phyloP scores from a whole-genome alignment of 2,797 vertebrate species.

The Hyperoplus immaculatus region DNA sequence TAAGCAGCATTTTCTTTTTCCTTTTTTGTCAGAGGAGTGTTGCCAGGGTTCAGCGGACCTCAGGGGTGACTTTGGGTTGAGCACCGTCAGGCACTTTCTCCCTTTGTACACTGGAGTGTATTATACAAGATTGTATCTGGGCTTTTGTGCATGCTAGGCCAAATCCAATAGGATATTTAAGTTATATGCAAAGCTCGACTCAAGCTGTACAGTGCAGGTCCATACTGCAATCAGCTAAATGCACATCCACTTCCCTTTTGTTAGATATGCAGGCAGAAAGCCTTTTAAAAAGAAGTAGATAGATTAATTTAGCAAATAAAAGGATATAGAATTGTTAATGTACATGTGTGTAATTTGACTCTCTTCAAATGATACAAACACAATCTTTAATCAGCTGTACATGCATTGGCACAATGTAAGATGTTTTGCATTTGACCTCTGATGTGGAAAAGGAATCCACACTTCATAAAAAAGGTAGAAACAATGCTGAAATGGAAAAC shows the following conservation, averaged over 20 bases:
- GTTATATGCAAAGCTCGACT: slow-evolving; percentile 30
- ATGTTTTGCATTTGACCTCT: slow-evolving; percentile 31
- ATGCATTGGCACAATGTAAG: slow-evolving; percentile 74
- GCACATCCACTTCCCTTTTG: not conserved
- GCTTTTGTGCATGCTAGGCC: slow-evolving; percentile 30
- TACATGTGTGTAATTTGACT: slow-evolving; percentile 17
- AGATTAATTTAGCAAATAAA: not conserved
- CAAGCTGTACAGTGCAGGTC: slow-evolving; percentile 14
- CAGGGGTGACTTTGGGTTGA: slow-evolving; percentile 66
- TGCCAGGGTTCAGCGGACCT: slow-evolving; percentile 42
- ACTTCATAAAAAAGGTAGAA: slow-evolving; percentile 41
- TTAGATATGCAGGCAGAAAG: not conserved
- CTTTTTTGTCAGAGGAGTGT: slow-evolving; percentile 18
- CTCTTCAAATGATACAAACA: slow-evolving; percentile 57
- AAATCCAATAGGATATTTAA: slow-evolving; percentile 36
- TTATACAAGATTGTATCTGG: slow-evolving; percentile 59
- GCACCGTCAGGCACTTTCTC: slow-evolving; percentile 56
- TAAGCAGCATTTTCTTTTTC: slow-evolving; percentile 32
- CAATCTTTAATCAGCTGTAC: slow-evolving; percentile 65
- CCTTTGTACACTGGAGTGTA: slow-evolving; percentile 33
- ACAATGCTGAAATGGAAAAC: slow-evolving; percentile 31
- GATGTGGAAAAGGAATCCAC: slow-evolving; percentile 42
- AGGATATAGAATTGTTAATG: not conserved
- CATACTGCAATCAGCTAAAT: slow-evolving; percentile 28
- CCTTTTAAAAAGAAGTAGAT: slow-evolving; percentile 11